Evolutionary conservation across 2,113 vertebrate species (phyloP).

Genomic region (Onychostruthus taczanowskii): DNA sequence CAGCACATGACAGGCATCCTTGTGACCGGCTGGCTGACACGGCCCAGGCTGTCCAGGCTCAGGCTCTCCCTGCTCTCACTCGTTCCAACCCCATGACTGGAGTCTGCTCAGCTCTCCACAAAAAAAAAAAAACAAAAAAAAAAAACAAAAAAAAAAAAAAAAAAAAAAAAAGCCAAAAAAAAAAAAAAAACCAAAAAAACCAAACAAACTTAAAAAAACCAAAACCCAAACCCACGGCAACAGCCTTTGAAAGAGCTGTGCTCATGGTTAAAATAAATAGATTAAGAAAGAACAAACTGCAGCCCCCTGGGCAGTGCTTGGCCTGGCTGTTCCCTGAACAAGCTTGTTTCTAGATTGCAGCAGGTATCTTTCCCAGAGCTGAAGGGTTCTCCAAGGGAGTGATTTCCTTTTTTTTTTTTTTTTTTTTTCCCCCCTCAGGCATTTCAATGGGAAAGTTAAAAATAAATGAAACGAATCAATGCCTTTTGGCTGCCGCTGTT

Average conservation of each 20-base stretch:
- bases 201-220: not conserved
- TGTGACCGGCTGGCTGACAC: not conserved
- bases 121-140: not conserved
- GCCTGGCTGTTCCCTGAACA: not conserved
- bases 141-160: not conserved
- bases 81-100: not conserved
- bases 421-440: not conserved
- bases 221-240: not conserved
- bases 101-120: not conserved
- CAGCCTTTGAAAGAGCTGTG: not conserved
- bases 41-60: not conserved
- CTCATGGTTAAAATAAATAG: not conserved
- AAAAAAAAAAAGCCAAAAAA: not conserved
- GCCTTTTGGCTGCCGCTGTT: not conserved
- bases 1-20: slow-evolving; percentile 34
- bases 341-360: not conserved
- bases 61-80: not conserved
- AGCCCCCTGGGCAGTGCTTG: not conserved
- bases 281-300: not conserved
- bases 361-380: not conserved
- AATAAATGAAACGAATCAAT: slow-evolving; percentile 42
- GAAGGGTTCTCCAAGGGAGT: not conserved
- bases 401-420: not conserved
- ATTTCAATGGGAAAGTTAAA: slow-evolving; percentile 48
- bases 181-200: not conserved